Base-by-base conservation (phyloP, 2,797 vertebrate genomes). In the Hippoglossus hippoglossus region DNA sequence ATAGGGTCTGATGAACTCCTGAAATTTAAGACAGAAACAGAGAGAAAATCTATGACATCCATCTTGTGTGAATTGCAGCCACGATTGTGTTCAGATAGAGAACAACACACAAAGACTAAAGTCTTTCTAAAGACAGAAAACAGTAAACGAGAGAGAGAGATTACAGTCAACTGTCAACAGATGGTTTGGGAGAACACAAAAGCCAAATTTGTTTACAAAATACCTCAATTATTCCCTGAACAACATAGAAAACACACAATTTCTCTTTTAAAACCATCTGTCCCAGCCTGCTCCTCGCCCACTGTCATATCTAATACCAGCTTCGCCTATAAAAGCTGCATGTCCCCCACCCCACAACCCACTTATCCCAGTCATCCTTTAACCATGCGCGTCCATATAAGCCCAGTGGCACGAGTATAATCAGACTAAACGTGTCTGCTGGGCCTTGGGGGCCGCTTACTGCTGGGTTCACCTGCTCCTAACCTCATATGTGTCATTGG, bases 401-500 rank as follows among this genome's bases (percentile, higher is more conserved):
- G 60, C 47, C 25, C 6, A 4, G 24, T 61, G 46, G 75, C 31
- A 56, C 49, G 9, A 36, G 21, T n/a, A 22, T 46, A 59, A 75
- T 80, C 59, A 72, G 50, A 73, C 56, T 51, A 34, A 67, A 66
- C 51, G 46, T 22, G 21, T 58, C 34, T 68, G 55, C 55, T 19
- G 41, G 24, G 50, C 69, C 67, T 11, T 5, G 2, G 41, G 65
- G 75, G 74, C 18, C 13, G 16, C 41, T 18, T 12, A 47, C 16
- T 28, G 21, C 39, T 25, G 39, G 6, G 25, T 66, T 51, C 63
- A 56, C 55, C 51, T 65, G 52, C 66, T 62, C 10, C 12, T 12
- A 25, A 41, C 26, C 50, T 72, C 51, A 46, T 22, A 61, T 50
- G n/a, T 56, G 53, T 55, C 62, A 66, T 71, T 81, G 56, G 73